Conservation (phyloP, 2,113 vertebrate genomes). For the rat (Rattus norvegicus) region GRCr8 NC_086032.1:104088001-104088500, state of each 20-base stretch:
- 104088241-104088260: slow-evolving; percentile 77
- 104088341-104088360: slow-evolving; percentile 44
- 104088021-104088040: slow-evolving; percentile 29
- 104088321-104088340: slow-evolving; percentile 53
- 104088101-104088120: slow-evolving; percentile 77
- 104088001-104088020: not conserved
- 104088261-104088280: slow-evolving; percentile 73
- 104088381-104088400: slow-evolving; percentile 2
- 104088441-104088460: slow-evolving; percentile 3
- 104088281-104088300: slow-evolving; percentile 76
- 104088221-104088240: slow-evolving; percentile 83
- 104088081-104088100: slow-evolving; percentile 73
- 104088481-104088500: not conserved
- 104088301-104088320: slow-evolving; percentile 31
- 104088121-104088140: slow-evolving; percentile 82
- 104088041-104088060: slow-evolving; percentile 38
- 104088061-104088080: slow-evolving; percentile 60
- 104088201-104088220: slow-evolving; percentile 78
- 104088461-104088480: not conserved
- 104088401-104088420: not conserved
- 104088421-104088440: not conserved
- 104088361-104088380: not conserved
- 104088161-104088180: slow-evolving; percentile 83
- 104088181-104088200: slow-evolving; percentile 83
- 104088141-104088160: slow-evolving; percentile 79